phyloP scores from a whole-genome alignment of 2,888 invertebrate genomes.

The Athrips mouffetella region DNA sequence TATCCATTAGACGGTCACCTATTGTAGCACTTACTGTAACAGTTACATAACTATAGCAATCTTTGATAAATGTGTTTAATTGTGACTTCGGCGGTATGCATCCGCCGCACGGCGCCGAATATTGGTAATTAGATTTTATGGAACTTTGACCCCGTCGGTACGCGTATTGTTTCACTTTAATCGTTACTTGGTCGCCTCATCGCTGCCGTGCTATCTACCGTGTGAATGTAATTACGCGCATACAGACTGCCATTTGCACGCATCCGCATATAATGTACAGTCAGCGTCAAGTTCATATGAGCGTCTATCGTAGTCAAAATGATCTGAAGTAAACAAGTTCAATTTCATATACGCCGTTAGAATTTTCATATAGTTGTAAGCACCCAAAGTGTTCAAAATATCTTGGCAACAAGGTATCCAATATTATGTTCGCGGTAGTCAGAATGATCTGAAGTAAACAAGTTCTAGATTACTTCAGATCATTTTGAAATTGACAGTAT shows the following conservation, averaged over 20 bases:
- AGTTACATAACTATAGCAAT: conserved; percentile 20
- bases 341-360: no score
- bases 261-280: neutral
- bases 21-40: conserved; percentile 8
- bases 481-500: no score
- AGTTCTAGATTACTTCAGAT: no score
- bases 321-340: no score
- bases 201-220: neutral
- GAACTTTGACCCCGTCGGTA: conserved; percentile 21
- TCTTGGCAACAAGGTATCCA: no score
- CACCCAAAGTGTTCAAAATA: no score
- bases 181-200: conserved; percentile 14
- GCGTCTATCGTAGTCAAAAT: no score
- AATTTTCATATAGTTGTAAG: no score
- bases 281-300: neutral
- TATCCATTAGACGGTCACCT: no score
- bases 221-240: conserved; percentile 18
- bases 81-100: conserved; percentile 22
- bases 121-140: conserved; percentile 17
- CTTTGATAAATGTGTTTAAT: conserved; percentile 24
- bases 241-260: conserved; percentile 9
- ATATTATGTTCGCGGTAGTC: no score
- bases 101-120: conserved; percentile 8
- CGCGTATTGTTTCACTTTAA: conserved; percentile 18
- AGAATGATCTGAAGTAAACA: no score